Percentiles rank a stretch among this genome's conserved stretches.
phyloP scores from a whole-genome alignment of 2,113 vertebrate genomes.

The Zapornia atra region DNA sequence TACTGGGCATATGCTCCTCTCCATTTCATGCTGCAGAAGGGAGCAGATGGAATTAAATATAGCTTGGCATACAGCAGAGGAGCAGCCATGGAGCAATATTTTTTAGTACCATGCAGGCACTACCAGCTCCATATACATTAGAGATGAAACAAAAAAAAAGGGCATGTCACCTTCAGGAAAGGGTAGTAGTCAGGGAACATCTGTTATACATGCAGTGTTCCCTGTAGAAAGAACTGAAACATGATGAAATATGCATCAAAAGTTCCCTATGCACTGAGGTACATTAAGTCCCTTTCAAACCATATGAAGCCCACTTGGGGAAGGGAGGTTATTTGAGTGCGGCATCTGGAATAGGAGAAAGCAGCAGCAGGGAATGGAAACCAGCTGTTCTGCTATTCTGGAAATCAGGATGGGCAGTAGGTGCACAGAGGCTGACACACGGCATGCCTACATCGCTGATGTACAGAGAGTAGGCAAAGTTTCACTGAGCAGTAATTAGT shows the following conservation, averaged over 20 bases:
- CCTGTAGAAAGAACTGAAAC: constrained; percentile 53
- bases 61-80: constrained; percentile 38
- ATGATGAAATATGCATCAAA: constrained; percentile 55
- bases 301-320: constrained; percentile 36
- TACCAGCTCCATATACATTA: constrained; percentile 34
- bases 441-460: not conserved
- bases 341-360: constrained; percentile 38
- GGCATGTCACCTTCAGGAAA: constrained; percentile 61
- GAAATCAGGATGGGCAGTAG: not conserved
- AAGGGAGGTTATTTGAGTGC: constrained; percentile 38
- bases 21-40: not conserved
- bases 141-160: constrained; percentile 49
- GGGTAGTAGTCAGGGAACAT: constrained; percentile 42
- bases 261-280: constrained; percentile 47
- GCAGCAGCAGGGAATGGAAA: constrained; percentile 24
- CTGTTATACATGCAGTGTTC: constrained; percentile 51
- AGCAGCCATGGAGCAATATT: constrained; percentile 9
- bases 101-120: not conserved
- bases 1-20: constrained; percentile 25
- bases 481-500: not conserved
- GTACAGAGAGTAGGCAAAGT: not conserved
- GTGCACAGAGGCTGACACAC: not conserved
- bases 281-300: constrained; percentile 55
- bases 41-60: constrained; percentile 64
- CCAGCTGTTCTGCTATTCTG: constrained; percentile 38